These are phyloP conservation scores for Lapara coniferarum DNA, from an alignment of 2,888 invertebrate species.

Conservation along the genomic window DNA sequence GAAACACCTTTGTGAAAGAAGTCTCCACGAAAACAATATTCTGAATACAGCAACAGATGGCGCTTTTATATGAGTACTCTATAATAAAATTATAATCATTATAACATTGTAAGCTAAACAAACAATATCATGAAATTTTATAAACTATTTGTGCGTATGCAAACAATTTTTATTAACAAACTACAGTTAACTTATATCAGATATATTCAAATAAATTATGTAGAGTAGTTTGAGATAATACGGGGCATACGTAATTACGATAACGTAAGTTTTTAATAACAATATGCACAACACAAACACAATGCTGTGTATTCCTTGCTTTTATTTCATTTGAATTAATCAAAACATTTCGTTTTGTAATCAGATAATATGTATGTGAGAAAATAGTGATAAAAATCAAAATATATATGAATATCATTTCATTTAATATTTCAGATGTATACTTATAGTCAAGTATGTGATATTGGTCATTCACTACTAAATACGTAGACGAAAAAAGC, in stretches of 20 bases:
- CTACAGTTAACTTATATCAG: conserved; percentile 6
- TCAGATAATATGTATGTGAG: not conserved
- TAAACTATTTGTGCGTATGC: conserved; percentile 22
- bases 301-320: not conserved
- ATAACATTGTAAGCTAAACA: conserved; percentile 11
- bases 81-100: conserved; percentile 15
- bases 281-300: not conserved
- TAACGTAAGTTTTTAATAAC: conserved; percentile 3
- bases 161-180: conserved; percentile 10
- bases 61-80: not conserved
- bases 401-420: not conserved
- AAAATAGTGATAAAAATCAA: conserved; percentile 3
- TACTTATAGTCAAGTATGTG: too few species aligned
- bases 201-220: conserved; percentile 21
- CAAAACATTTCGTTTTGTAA: not conserved
- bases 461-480: not conserved
- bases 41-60: not conserved
- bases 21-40: not conserved
- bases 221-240: conserved; percentile 13
- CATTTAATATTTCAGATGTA: not conserved
- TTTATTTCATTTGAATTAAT: conserved; percentile 5
- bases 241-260: not conserved
- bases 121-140: conserved; percentile 6
- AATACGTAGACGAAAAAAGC: not conserved
- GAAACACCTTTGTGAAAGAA: not conserved